A percentile compares a stretch with the other conserved stretches of the same genome.
Conservation (phyloP, 2,113 vertebrate species). For the Hystrix cristata region DNA sequence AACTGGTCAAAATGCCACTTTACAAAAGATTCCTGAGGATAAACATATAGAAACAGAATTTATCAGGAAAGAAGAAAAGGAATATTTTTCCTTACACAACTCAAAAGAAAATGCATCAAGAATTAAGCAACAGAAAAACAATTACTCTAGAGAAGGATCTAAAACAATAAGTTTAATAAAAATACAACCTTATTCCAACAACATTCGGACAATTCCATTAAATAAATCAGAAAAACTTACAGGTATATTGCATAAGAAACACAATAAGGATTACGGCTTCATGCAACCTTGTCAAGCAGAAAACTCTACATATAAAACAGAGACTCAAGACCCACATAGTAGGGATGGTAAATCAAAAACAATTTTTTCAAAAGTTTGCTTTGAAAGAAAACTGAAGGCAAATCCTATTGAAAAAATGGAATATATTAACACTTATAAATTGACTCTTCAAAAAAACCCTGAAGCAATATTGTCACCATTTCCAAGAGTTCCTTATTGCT, state of each 20-base stretch:
- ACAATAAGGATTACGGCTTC: conserved; percentile 63
- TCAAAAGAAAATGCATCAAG: conserved; percentile 53
- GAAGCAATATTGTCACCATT: conserved; percentile 28
- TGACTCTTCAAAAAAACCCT: conserved; percentile 7
- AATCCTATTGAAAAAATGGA: conserved; percentile 61
- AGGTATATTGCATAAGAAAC: conserved; percentile 50
- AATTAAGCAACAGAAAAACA: conserved; percentile 54
- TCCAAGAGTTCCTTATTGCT: conserved; percentile 64
- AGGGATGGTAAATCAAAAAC: conserved; percentile 65
- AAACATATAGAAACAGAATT: conserved; percentile 70
- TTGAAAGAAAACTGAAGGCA: conserved; percentile 70
- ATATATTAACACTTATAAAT: conserved; percentile 19
- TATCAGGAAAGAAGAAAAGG: conserved; percentile 56
- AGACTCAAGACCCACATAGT: conserved; percentile 50
- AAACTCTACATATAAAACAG: conserved; percentile 62
- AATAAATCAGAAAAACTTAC: conserved; percentile 66
- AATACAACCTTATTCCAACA: conserved; percentile 52
- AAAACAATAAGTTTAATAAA: conserved; percentile 36
- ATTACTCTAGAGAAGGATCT: conserved; percentile 42
- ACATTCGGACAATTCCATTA: conserved; percentile 22
- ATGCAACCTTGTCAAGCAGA: conserved; percentile 57
- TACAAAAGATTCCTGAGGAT: conserved; percentile 59
- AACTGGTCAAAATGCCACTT: conserved; percentile 52
- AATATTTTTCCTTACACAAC: conserved; percentile 31
- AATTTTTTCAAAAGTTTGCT: conserved; percentile 56